phyloP scores from a whole-genome alignment of 1,140 invertebrate genomes.

The Leptoteleia sp. region DNA sequence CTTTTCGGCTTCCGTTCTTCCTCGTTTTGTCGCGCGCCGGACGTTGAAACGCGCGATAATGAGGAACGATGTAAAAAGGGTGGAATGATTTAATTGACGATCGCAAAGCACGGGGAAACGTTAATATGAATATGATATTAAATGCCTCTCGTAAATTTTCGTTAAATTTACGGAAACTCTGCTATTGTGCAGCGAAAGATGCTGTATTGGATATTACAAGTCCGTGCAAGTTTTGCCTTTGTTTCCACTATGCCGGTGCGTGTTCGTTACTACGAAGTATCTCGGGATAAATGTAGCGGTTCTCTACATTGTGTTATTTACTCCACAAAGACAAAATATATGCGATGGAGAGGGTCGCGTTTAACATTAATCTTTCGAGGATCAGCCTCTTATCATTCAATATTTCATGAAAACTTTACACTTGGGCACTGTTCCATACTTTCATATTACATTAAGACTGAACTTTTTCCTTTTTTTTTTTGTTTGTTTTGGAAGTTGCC shows the following conservation, averaged over 20 bases:
- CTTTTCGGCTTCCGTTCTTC: too few species aligned
- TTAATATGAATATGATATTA: slow-evolving; percentile 24
- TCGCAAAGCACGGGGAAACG: background rate
- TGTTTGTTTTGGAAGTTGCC: too few species aligned
- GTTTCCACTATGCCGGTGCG: slow-evolving; percentile 32
- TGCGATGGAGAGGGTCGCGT: slow-evolving; percentile 30
- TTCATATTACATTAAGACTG: too few species aligned
- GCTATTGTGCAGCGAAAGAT: slow-evolving; percentile 39
- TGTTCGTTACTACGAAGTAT: slow-evolving; percentile 42
- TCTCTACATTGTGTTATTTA: slow-evolving; percentile 46
- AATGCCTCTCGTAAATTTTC: slow-evolving; percentile 45
- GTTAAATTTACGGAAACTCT: slow-evolving; percentile 45
- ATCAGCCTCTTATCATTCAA: slow-evolving; percentile 23
- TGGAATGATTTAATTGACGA: slow-evolving; percentile 19
- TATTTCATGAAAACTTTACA: slow-evolving; percentile 1
- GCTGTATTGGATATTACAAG: slow-evolving; percentile 51
- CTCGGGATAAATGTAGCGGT: slow-evolving; percentile 32
- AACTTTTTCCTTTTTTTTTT: too few species aligned
- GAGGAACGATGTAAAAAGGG: slow-evolving; percentile 2
- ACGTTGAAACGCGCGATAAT: background rate
- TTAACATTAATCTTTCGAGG: slow-evolving; percentile 27
- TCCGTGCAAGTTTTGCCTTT: slow-evolving; percentile 47
- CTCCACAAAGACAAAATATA: slow-evolving; percentile 21
- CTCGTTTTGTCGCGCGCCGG: background rate
- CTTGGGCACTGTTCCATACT: too few species aligned